These are phyloP conservation scores for Lampris megalopsis DNA, from an alignment of 2,113 vertebrate genomes.

Conservation along the genomic window DNA sequence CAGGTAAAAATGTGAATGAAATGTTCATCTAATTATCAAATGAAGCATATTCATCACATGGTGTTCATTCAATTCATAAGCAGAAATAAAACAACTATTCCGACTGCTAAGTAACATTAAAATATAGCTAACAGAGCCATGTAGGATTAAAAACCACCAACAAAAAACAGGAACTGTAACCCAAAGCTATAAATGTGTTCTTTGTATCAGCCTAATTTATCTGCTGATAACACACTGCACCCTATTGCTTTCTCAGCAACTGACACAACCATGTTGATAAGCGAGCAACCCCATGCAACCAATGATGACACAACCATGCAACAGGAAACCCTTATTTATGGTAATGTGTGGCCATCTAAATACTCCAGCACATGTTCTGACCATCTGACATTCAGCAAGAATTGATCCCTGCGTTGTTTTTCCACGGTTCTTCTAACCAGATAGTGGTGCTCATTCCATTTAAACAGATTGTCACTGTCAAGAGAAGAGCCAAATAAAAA, in stretches of 20 bases:
- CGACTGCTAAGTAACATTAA: constrained; percentile 24
- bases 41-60: background rate
- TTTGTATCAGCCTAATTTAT: constrained; percentile 56
- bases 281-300: constrained; percentile 60
- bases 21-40: too few species aligned
- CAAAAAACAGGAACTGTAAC: constrained; percentile 35
- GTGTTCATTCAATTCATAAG: constrained; percentile 13
- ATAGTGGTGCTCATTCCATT: constrained; percentile 12
- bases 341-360: constrained; percentile 4
- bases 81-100: constrained; percentile 16
- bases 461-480: constrained; percentile 38
- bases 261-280: constrained; percentile 70
- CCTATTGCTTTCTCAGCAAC: constrained; percentile 49
- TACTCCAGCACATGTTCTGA: background rate
- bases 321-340: constrained; percentile 51
- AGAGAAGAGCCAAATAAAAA: constrained; percentile 12
- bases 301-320: constrained; percentile 29
- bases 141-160: too few species aligned
- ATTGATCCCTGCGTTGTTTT: constrained; percentile 26
- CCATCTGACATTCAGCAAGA: background rate
- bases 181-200: constrained; percentile 44
- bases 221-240: constrained; percentile 62
- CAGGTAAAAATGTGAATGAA: background rate
- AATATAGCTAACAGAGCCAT: constrained; percentile 8
- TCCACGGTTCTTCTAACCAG: constrained; percentile 51